Conservation (phyloP, 2,888 invertebrate genomes). For the Nudaria mundana region DNA sequence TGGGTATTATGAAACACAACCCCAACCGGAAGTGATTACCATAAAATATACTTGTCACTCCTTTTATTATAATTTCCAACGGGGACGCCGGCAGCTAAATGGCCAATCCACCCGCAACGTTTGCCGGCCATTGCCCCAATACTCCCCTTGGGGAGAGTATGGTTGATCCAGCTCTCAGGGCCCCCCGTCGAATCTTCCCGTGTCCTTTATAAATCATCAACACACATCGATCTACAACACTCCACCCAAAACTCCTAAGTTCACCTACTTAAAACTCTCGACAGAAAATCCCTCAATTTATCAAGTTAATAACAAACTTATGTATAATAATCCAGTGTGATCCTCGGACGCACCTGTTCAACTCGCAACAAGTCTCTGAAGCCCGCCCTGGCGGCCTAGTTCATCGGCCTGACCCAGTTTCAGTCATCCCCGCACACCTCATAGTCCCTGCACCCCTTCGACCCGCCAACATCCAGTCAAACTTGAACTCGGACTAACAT, state of each 20-base stretch:
- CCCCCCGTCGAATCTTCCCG: too few relatives aligned
- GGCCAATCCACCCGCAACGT: too few relatives aligned
- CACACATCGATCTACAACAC: too few relatives aligned
- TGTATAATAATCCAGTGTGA: slow-evolving; percentile 35
- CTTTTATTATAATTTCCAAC: too few relatives aligned
- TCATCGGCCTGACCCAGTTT: slow-evolving; percentile 54
- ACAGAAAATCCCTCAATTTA: slow-evolving; percentile 25
- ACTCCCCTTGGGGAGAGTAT: too few relatives aligned
- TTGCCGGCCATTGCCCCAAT: too few relatives aligned
- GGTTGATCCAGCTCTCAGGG: too few relatives aligned
- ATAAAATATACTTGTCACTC: too few relatives aligned
- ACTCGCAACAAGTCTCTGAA: slow-evolving; percentile 35
- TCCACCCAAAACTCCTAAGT: background rate
- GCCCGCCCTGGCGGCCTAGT: slow-evolving; percentile 42
- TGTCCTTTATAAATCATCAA: too few relatives aligned
- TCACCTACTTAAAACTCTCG: slow-evolving; percentile 19
- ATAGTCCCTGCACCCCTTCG: slow-evolving; percentile 21
- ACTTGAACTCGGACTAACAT: slow-evolving; percentile 24
- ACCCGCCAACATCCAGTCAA: slow-evolving; percentile 22
- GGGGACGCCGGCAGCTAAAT: too few relatives aligned
- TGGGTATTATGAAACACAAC: too few relatives aligned
- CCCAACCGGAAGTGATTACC: too few relatives aligned
- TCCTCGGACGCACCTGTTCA: slow-evolving; percentile 35
- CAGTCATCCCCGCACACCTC: slow-evolving; percentile 17
- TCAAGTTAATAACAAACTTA: slow-evolving; percentile 32